Base-by-base conservation (phyloP, 2,888 invertebrate genomes). In the Actias luna region DNA sequence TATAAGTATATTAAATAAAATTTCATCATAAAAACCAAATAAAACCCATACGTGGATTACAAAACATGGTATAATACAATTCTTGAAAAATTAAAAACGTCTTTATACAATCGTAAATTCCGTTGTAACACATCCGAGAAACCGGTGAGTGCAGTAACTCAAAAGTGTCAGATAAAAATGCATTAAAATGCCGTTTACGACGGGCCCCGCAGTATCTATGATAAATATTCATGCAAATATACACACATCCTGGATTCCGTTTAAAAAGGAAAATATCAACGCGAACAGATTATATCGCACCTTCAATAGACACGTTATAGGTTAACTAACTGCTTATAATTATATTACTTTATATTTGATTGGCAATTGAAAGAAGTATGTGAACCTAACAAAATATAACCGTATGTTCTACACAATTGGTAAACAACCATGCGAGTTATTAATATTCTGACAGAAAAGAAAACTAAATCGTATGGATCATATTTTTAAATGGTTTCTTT, bases 151-250 rank as follows among this genome's bases (percentile, higher is more conserved):
- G 25, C 27, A 62, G 27, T 59, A 63, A 63, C 36, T 63, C 55
- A 63, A 63, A 63, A 55, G 59, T 59, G 81, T 78, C 71, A 84
- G 84, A 87, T 87, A 89, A 89, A 88, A 89, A 88, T 82, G 78
- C 82, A 90, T 89, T 90, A 82, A 86, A 90, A 89, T 90, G 85
- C 88, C 67, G 77, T 90, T 89, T 86, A 89, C 86, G 83, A 76
- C 79, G 78, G 78, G 77, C 83, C 84, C 83, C 83, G 81, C 87
- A 79, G 76, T 79, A 79, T 83, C 73, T 78, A 74, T 79, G 80
- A 88, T 92, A 90, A 91, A 92, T 92, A 92, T 91, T 89, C 88
- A 90, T 92, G 86, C 85, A 80, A 85, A 88, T 87, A 85, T 76
- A 75, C 81, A 73, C 69, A 83, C 91, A 91, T 92, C 92, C 92